These are phyloP conservation scores for human (Homo sapiens) DNA, from an alignment of 2,113 vertebrate genomes.

Conservation along the genomic window DNA sequence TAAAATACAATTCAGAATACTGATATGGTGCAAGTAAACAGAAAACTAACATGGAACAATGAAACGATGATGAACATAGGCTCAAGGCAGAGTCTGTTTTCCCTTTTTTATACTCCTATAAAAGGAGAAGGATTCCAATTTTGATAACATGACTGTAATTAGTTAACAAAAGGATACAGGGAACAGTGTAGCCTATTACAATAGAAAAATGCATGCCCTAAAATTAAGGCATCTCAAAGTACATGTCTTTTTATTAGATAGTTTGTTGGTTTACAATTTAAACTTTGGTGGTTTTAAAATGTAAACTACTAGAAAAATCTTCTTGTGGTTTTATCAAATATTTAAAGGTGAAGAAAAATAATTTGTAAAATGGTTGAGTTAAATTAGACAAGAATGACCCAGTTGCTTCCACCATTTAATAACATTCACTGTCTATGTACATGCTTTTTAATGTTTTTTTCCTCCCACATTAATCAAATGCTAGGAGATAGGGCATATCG, in stretches of 20 bases:
- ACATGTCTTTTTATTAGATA: not conserved
- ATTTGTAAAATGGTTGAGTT: not conserved
- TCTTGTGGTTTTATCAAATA: not conserved
- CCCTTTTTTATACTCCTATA: not conserved
- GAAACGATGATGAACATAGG: not conserved
- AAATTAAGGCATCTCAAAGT: not conserved
- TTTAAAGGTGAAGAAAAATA: not conserved
- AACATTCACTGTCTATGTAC: not conserved
- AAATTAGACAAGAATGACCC: not conserved
- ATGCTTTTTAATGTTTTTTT: not conserved
- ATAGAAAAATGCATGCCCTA: not conserved
- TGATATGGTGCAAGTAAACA: not conserved
- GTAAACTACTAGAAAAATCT: not conserved
- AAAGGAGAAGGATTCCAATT: not conserved
- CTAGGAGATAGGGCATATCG: slow-evolving; percentile 5
- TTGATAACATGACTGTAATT: not conserved
- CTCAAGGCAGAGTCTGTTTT: not conserved
- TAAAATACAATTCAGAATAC: not conserved
- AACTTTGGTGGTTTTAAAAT: not conserved
- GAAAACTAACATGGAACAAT: not conserved
- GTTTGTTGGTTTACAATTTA: not conserved
- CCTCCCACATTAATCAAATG: not conserved
- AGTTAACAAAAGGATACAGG: not conserved
- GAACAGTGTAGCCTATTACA: not conserved
- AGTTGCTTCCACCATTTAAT: slow-evolving; percentile 17